These are phyloP conservation scores for Ciconia maguari DNA, from an alignment of 2,113 vertebrate genomes.

Conservation along the genomic window DNA sequence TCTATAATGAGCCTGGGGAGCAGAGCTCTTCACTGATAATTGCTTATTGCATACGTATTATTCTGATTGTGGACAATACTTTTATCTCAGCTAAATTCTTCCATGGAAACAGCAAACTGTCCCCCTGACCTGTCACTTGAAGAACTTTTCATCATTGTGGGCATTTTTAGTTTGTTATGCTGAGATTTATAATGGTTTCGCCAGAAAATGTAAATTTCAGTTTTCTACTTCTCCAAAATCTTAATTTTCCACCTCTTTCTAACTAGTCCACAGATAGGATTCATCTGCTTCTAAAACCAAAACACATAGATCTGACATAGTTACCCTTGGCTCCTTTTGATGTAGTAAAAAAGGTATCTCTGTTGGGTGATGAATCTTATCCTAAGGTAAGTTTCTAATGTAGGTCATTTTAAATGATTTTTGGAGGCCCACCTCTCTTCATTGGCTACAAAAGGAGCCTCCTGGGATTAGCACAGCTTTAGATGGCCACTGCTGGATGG, in stretches of 20 bases:
- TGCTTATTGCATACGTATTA: background rate
- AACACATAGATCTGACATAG: background rate
- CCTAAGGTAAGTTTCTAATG: background rate
- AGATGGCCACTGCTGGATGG: background rate
- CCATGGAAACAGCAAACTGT: background rate
- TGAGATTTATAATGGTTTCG: background rate
- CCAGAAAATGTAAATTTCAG: background rate
- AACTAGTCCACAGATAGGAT: background rate
- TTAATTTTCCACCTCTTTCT: background rate
- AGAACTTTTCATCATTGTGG: background rate
- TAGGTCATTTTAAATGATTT: background rate
- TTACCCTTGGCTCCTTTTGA: background rate
- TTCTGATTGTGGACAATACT: background rate
- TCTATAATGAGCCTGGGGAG: background rate
- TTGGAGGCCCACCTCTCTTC: background rate
- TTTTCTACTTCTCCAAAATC: background rate
- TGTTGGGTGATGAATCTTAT: background rate
- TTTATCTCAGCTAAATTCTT: background rate
- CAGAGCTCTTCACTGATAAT: background rate
- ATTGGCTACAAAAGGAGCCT: background rate
- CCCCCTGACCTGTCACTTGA: background rate
- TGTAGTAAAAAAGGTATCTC: background rate
- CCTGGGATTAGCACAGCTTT: background rate
- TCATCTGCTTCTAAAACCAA: background rate
- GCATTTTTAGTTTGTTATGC: background rate